These are phyloP conservation scores for Odontothrips loti DNA, from an alignment of 2,888 invertebrate species.

Conservation along the genomic window DNA sequence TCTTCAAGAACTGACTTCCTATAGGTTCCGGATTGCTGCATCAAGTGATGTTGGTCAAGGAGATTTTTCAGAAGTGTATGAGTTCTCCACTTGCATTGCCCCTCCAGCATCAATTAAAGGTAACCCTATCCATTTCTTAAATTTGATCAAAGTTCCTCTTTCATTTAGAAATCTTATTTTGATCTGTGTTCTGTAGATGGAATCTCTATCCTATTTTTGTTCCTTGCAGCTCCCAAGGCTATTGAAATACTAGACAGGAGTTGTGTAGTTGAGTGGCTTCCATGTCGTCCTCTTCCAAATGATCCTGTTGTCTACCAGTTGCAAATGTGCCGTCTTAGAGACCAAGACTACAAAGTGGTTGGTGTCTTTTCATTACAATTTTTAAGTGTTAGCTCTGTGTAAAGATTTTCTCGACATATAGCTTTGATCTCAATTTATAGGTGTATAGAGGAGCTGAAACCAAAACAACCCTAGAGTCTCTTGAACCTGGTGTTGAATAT, in stretches of 20 bases:
- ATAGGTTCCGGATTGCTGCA: conserved; percentile 81
- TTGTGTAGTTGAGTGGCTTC: conserved; percentile 63
- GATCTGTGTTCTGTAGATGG: not conserved
- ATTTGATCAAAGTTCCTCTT: not conserved
- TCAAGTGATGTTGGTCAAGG: conserved; percentile 82
- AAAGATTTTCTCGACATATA: conserved; percentile 21
- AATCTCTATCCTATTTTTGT: conserved; percentile 26
- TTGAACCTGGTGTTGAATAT: conserved; percentile 73
- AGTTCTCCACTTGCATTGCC: conserved; percentile 69
- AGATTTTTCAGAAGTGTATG: conserved; percentile 65
- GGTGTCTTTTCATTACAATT: conserved; percentile 34
- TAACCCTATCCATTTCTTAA: conserved; percentile 39
- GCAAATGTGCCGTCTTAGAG: conserved; percentile 59
- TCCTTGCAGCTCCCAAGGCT: conserved; percentile 56
- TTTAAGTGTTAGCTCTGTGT: conserved; percentile 16
- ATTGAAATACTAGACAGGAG: conserved; percentile 53
- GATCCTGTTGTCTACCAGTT: conserved; percentile 72
- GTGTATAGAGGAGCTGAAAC: conserved; percentile 63
- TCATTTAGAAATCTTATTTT: not conserved
- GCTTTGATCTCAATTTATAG: conserved; percentile 45
- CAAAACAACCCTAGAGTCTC: conserved; percentile 59
- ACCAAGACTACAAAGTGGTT: conserved; percentile 62
- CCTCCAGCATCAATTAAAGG: conserved; percentile 75
- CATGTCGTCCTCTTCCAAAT: conserved; percentile 53
- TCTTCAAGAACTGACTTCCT: conserved; percentile 73